These are phyloP conservation scores for Cirrhinus molitorella DNA, from an alignment of 2,797 vertebrate genomes.

Conservation along the genomic window DNA sequence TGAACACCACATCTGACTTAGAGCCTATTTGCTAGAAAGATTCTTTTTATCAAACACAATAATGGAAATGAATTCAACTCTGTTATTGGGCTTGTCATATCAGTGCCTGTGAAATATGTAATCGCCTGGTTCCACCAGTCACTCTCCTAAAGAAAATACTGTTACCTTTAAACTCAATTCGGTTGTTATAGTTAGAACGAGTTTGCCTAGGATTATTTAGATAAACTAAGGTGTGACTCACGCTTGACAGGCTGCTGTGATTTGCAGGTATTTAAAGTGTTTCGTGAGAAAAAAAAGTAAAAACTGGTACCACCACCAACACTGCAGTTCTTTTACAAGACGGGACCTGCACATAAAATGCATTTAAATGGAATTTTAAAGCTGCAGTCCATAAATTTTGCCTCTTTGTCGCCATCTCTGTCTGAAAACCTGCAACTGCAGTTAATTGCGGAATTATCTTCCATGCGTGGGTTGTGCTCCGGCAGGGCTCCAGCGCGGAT, in stretches of 20 bases:
- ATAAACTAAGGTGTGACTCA: neutral
- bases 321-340: too few relatives aligned
- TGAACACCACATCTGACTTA: conserved; percentile 66
- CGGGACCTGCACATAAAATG: too few relatives aligned
- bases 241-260: neutral
- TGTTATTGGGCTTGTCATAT: conserved; percentile 61
- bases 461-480: too few relatives aligned
- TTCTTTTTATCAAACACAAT: conserved; percentile 68
- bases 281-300: too few relatives aligned
- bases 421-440: too few relatives aligned
- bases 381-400: too few relatives aligned
- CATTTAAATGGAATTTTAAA: too few relatives aligned
- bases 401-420: too few relatives aligned
- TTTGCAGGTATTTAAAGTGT: neutral
- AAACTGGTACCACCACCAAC: neutral
- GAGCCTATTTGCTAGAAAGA: conserved; percentile 66
- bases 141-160: conserved; percentile 23
- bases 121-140: conserved; percentile 42
- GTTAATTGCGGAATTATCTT: too few relatives aligned
- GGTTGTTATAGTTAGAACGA: neutral
- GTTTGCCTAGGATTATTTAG: neutral
- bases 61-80: conserved; percentile 69
- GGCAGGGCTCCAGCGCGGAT: too few relatives aligned
- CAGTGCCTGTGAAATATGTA: conserved; percentile 51
- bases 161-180: neutral